phyloP scores from a whole-genome alignment of 35 echinoderm and acorn worm genomes.

The Apostichopus californicus region DNA sequence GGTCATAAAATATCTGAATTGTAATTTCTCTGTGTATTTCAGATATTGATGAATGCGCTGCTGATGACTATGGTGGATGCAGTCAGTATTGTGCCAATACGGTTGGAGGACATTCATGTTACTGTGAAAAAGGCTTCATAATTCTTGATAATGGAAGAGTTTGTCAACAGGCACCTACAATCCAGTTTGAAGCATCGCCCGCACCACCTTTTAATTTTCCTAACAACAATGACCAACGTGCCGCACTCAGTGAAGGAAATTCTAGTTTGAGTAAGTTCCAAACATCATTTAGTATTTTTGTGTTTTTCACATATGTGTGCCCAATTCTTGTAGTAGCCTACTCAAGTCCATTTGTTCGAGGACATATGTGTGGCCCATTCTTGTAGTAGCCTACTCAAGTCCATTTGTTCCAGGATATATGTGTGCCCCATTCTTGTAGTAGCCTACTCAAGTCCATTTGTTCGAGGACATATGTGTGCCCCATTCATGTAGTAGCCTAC shows the following conservation, averaged over 20 bases:
- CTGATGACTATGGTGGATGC: slow-evolving; percentile 59
- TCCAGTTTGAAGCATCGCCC: neutral
- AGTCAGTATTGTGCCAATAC: slow-evolving; percentile 63
- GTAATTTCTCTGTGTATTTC: neutral
- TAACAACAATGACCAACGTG: neutral
- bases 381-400: neutral
- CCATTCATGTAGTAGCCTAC: too few species aligned
- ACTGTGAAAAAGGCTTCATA: slow-evolving; percentile 29
- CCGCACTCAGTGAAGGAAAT: neutral
- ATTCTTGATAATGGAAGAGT: slow-evolving; percentile 46
- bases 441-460: neutral
- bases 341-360: neutral
- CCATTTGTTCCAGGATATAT: neutral
- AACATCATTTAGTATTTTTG: neutral
- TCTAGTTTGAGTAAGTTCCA: neutral
- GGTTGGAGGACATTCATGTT: slow-evolving; percentile 55
- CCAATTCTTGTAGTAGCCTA: too few species aligned
- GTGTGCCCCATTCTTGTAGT: neutral
- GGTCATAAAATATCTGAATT: too few species aligned
- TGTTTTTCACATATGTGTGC: neutral
- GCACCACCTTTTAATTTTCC: neutral
- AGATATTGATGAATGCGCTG: slow-evolving; percentile 84
- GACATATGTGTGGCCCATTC: neutral
- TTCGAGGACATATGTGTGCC: neutral
- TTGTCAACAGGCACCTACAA: neutral